These are phyloP conservation scores for Anoplophora glabripennis DNA, from an alignment of 1,140 invertebrate genomes.

Conservation along the genomic window DNA sequence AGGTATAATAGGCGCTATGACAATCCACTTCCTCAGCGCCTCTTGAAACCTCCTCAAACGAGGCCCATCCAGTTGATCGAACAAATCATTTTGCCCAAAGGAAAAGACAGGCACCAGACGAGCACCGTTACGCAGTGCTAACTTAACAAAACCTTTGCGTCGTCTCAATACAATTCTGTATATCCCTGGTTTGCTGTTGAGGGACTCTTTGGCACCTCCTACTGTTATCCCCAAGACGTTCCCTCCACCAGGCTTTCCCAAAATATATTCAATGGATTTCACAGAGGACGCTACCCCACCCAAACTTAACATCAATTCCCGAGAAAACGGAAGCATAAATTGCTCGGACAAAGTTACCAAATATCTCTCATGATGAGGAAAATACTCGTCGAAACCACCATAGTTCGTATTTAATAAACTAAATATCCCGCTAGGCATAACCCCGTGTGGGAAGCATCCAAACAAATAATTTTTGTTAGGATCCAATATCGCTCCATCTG, in stretches of 20 bases:
- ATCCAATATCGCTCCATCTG: conserved; percentile 70
- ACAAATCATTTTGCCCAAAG: conserved; percentile 92
- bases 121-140: conserved; percentile 75
- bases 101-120: conserved; percentile 83
- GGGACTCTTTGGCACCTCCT: conserved; percentile 79
- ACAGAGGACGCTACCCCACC: conserved; percentile 61
- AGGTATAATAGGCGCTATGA: conserved; percentile 76
- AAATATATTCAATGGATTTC: conserved; percentile 54
- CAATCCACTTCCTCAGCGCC: conserved; percentile 63
- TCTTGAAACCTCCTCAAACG: conserved; percentile 68
- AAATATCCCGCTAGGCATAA: conserved; percentile 74
- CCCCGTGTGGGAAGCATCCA: conserved; percentile 86
- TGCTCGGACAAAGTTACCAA: conserved; percentile 76
- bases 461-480: conserved; percentile 82
- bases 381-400: conserved; percentile 62
- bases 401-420: conserved; percentile 70
- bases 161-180: conserved; percentile 67
- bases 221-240: conserved; percentile 68
- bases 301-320: conserved; percentile 65
- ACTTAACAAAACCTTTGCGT: conserved; percentile 76
- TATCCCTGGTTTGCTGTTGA: conserved; percentile 66
- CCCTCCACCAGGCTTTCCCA: conserved; percentile 54
- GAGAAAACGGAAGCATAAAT: conserved; percentile 77
- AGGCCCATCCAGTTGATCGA: conserved; percentile 73
- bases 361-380: conserved; percentile 73